These are phyloP conservation scores for Bombylius major DNA, from an alignment of 2,888 invertebrate genomes.

Conservation along the genomic window DNA sequence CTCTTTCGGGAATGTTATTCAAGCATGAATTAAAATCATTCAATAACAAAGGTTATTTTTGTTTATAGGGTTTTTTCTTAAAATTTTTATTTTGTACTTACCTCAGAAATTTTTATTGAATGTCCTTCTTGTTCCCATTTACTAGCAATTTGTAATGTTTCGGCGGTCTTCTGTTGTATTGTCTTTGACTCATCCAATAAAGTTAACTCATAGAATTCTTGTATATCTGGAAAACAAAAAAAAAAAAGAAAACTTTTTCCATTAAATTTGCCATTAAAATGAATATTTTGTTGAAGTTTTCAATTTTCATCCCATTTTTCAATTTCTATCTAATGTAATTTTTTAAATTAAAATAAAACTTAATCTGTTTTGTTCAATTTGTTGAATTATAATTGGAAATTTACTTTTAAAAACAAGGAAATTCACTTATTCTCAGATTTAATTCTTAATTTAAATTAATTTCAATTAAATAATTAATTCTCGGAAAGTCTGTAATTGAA, in stretches of 20 bases:
- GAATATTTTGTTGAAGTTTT: background rate
- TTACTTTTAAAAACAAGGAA: no score
- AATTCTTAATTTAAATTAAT: no score
- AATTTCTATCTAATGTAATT: no score
- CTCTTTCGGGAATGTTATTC: no score
- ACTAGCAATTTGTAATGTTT: slow-evolving; percentile 88
- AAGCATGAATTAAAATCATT: no score
- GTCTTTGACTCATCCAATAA: slow-evolving; percentile 91
- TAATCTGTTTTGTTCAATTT: no score
- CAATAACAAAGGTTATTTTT: no score
- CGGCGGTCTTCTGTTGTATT: slow-evolving; percentile 89
- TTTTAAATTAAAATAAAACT: no score
- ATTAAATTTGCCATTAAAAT: background rate
- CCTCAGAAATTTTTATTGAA: slow-evolving; percentile 34
- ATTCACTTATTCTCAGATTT: no score
- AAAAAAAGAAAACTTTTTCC: background rate
- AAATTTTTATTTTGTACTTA: slow-evolving; percentile 20
- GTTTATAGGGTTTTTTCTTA: background rate
- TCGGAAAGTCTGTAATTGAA: no score
- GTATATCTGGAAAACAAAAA: slow-evolving; percentile 66
- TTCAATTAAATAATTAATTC: no score
- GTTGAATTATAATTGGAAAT: no score
- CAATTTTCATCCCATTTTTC: background rate
- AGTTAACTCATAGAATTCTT: slow-evolving; percentile 97
- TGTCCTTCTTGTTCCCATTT: slow-evolving; percentile 65